These are phyloP conservation scores for Caenorhabditis afra DNA, from an alignment of 2,888 invertebrate species.

Conservation along the genomic window DNA sequence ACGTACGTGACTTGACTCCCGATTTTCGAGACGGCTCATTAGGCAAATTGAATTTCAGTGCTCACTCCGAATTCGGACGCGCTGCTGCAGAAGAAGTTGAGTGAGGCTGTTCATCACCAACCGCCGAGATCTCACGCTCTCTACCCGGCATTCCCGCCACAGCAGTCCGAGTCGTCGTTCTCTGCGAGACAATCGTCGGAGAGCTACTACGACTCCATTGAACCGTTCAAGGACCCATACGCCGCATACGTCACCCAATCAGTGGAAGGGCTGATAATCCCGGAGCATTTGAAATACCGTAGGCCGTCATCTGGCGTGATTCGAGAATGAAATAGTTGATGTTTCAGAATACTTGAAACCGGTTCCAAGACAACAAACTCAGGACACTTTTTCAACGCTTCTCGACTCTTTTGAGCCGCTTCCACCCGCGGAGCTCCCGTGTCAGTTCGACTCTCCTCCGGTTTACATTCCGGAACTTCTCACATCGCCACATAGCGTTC, in stretches of 20 bases:
- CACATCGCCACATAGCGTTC: constrained; percentile 19
- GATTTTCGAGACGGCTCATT: not conserved
- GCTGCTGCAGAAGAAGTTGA: constrained; percentile 57
- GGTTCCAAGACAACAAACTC: no score
- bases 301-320: not conserved
- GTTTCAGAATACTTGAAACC: constrained; percentile 23
- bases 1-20: constrained; percentile 25
- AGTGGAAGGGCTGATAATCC: no score
- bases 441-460: constrained; percentile 5
- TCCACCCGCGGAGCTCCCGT: constrained; percentile 15
- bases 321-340: not conserved
- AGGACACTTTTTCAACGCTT: no score
- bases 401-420: constrained; percentile 51
- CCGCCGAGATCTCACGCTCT: not conserved
- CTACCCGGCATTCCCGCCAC: constrained; percentile 22
- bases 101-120: constrained; percentile 31
- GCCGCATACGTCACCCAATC: not conserved
- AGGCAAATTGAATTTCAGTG: constrained; percentile 44
- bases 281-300: no score
- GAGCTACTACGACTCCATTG: not conserved
- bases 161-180: constrained; percentile 18
- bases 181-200: constrained; percentile 1
- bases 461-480: constrained; percentile 25
- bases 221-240: no score
- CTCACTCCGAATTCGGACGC: constrained; percentile 68